These are phyloP conservation scores for Phalacrocorax pelagicus DNA, from an alignment of 2,113 vertebrate species.

Conservation along the genomic window DNA sequence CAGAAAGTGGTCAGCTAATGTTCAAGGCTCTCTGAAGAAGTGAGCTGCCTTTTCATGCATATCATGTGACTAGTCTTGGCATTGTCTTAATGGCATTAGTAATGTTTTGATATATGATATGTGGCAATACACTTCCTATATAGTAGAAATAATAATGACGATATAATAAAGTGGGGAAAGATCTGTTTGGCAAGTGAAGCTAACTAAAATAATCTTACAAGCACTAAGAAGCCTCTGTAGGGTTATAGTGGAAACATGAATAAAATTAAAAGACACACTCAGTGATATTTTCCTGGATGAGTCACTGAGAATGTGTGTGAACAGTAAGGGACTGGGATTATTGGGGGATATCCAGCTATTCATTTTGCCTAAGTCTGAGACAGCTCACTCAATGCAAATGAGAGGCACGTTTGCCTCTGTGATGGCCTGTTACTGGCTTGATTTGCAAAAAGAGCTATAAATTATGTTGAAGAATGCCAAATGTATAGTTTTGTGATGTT, in stretches of 20 bases:
- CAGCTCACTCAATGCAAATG: slow-evolving; percentile 10
- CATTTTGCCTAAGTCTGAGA: not conserved
- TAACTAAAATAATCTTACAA: slow-evolving; percentile 63
- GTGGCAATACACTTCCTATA: slow-evolving; percentile 7
- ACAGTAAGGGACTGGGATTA: not conserved
- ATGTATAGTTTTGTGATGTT: slow-evolving; percentile 18
- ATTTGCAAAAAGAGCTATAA: slow-evolving; percentile 19
- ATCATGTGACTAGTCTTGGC: not conserved
- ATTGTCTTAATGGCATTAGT: slow-evolving; percentile 34
- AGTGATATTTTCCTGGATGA: slow-evolving; percentile 56
- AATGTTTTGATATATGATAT: slow-evolving; percentile 44
- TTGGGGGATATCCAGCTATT: not conserved
- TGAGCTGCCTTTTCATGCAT: not conserved
- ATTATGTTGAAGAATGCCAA: slow-evolving; percentile 43
- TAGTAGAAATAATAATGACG: slow-evolving; percentile 53
- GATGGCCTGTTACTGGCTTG: slow-evolving; percentile 5
- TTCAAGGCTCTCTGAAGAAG: not conserved
- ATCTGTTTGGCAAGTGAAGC: slow-evolving; percentile 50
- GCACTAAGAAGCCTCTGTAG: slow-evolving; percentile 32
- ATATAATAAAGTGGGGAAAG: slow-evolving; percentile 54
- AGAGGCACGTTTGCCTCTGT: slow-evolving; percentile 26
- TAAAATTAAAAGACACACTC: slow-evolving; percentile 36
- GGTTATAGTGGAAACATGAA: slow-evolving; percentile 51
- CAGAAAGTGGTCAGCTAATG: not conserved
- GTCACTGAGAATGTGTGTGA: slow-evolving; percentile 9